Evolutionary conservation across 1,140 invertebrate genomes (phyloP).

Genomic region (Phenacoccus solenopsis): DNA sequence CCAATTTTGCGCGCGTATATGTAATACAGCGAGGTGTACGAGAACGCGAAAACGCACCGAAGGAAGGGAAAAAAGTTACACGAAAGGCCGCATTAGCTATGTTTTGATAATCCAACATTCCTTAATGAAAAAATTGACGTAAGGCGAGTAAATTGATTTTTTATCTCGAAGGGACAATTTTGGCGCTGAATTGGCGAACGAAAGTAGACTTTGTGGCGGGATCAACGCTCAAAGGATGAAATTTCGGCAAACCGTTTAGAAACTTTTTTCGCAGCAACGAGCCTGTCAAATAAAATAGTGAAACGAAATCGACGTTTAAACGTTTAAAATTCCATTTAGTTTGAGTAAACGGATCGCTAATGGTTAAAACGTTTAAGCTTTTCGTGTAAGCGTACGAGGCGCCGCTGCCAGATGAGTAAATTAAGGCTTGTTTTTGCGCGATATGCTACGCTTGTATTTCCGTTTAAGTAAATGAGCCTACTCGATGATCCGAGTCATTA

Average conservation of each 20-base stretch:
- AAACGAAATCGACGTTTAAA: conserved; percentile 11
- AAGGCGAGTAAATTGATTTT: too few species aligned
- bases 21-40: background rate
- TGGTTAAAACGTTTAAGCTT: conserved; percentile 13
- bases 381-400: background rate
- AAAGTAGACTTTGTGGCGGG: too few species aligned
- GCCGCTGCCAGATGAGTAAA: conserved; percentile 4
- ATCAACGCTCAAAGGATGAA: too few species aligned
- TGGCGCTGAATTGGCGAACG: too few species aligned
- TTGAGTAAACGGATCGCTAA: background rate
- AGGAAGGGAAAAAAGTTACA: background rate
- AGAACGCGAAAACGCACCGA: too few species aligned
- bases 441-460: conserved; percentile 13
- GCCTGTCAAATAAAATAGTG: background rate
- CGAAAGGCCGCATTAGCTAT: background rate
- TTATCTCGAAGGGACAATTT: too few species aligned
- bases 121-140: too few species aligned
- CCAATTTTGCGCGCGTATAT: conserved; percentile 9
- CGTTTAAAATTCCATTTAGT: conserved; percentile 11
- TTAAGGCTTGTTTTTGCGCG: conserved; percentile 12
- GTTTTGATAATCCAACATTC: too few species aligned
- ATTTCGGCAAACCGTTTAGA: too few species aligned
- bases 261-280: too few species aligned
- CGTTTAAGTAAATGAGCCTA: conserved; percentile 16
- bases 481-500: conserved; percentile 12